phyloP scores from a whole-genome alignment of 2,888 invertebrate genomes.

The Leucozona laternaria region DNA sequence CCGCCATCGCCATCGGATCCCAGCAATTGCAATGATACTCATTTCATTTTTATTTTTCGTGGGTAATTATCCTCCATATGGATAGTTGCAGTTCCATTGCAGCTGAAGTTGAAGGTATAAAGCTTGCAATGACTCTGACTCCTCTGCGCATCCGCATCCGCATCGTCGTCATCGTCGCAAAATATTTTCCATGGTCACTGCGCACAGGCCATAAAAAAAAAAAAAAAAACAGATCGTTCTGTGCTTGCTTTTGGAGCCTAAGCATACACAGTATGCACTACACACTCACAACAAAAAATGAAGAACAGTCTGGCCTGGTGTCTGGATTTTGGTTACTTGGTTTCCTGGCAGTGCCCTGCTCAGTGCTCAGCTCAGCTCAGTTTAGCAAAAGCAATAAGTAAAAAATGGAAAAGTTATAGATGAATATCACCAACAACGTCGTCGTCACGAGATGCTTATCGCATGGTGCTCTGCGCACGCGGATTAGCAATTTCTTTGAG shows the following conservation, averaged over 20 bases:
- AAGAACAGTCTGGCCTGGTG: conserved; percentile 69
- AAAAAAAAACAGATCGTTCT: conserved; percentile 34
- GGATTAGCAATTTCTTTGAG: conserved; percentile 71
- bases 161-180: conserved; percentile 36
- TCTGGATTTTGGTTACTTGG: conserved; percentile 67
- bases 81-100: background rate
- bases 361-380: background rate
- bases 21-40: conserved; percentile 58
- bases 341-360: conserved; percentile 56
- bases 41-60: conserved; percentile 40
- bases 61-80: conserved; percentile 62
- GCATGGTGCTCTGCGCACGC: conserved; percentile 72
- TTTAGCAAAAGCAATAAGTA: background rate
- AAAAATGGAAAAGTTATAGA: conserved; percentile 43
- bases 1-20: background rate
- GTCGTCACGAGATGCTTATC: conserved; percentile 73
- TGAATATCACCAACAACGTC: conserved; percentile 72
- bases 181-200: conserved; percentile 70
- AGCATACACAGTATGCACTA: background rate
- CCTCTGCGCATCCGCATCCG: conserved; percentile 42
- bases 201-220: conserved; percentile 61
- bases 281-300: conserved; percentile 43
- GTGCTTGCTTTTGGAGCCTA: background rate
- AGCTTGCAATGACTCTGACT: conserved; percentile 66
- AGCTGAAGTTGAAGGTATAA: background rate